Evolutionary conservation across 1,140 invertebrate species (phyloP).

Genomic region (Lordiphosa clarofinis): DNA sequence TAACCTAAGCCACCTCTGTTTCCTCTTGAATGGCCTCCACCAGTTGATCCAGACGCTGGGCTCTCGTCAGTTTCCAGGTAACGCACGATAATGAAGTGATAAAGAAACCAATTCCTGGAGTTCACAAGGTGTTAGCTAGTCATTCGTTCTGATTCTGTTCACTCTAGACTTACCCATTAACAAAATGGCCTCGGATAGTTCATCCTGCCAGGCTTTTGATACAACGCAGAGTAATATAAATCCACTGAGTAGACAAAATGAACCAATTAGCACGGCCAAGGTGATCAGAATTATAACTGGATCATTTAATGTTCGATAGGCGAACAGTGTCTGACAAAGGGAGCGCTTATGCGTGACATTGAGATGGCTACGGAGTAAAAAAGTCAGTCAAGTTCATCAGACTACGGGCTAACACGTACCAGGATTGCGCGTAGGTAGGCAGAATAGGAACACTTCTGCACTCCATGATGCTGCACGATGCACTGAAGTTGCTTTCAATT

Average conservation of each 20-base stretch:
- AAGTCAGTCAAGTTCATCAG: background rate
- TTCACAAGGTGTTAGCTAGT: background rate
- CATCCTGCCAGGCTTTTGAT: conserved; percentile 69
- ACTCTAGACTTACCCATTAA: conserved; percentile 50
- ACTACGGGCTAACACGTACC: conserved; percentile 28
- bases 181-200: conserved; percentile 66
- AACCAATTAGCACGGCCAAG: conserved; percentile 64
- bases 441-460: conserved; percentile 50
- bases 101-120: conserved; percentile 67
- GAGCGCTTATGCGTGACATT: conserved; percentile 22
- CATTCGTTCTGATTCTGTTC: background rate
- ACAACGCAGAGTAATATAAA: conserved; percentile 66
- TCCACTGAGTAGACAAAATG: conserved; percentile 68
- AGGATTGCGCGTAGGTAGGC: conserved; percentile 60
- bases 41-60: conserved; percentile 49
- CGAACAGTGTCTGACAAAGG: conserved; percentile 51
- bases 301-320: conserved; percentile 48
- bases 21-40: conserved; percentile 38
- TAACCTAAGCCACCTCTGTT: conserved; percentile 8
- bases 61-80: conserved; percentile 67
- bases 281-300: conserved; percentile 70
- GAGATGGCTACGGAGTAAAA: conserved; percentile 4
- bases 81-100: conserved; percentile 68
- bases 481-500: conserved; percentile 22
- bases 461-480: conserved; percentile 51